These are phyloP conservation scores for Zonitis immaculata DNA, from an alignment of 2,888 invertebrate genomes.

Conservation along the genomic window DNA sequence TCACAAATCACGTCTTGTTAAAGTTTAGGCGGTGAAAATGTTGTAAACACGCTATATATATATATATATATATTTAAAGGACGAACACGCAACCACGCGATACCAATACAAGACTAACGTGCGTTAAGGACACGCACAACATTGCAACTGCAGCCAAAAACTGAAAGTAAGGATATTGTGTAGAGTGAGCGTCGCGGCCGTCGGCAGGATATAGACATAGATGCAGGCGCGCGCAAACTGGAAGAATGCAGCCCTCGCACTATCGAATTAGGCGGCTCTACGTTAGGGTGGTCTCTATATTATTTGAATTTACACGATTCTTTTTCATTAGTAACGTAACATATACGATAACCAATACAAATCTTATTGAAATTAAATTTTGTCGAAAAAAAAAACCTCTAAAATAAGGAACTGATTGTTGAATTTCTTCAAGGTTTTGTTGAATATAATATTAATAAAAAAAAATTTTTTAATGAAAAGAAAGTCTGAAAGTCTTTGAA, in stretches of 20 bases:
- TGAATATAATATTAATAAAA: neutral
- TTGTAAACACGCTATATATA: constrained; percentile 1
- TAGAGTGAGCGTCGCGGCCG: constrained; percentile 27
- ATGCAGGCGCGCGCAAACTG: constrained; percentile 49
- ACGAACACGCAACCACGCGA: constrained; percentile 34
- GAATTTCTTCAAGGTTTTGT: neutral
- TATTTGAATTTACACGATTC: constrained; percentile 2
- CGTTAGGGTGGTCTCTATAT: constrained; percentile 19
- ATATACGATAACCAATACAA: neutral
- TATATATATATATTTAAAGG: no score
- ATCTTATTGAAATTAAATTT: neutral
- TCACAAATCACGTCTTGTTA: constrained; percentile 19
- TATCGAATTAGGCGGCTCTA: constrained; percentile 6
- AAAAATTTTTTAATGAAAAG: no score
- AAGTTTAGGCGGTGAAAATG: constrained; percentile 21
- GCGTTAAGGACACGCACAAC: constrained; percentile 39
- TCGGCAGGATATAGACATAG: constrained; percentile 26
- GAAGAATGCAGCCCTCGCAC: constrained; percentile 35
- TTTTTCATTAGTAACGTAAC: no score
- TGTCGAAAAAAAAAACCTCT: neutral
- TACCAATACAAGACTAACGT: constrained; percentile 32
- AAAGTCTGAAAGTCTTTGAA: constrained; percentile 10
- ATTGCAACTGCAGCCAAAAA: constrained; percentile 44
- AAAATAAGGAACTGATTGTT: neutral
- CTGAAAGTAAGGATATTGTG: constrained; percentile 24